Evolutionary conservation across 2,888 invertebrate genomes (phyloP), one percentile per base, ranked within the genome.

Genomic region (Ametastegia equiseti): DNA sequence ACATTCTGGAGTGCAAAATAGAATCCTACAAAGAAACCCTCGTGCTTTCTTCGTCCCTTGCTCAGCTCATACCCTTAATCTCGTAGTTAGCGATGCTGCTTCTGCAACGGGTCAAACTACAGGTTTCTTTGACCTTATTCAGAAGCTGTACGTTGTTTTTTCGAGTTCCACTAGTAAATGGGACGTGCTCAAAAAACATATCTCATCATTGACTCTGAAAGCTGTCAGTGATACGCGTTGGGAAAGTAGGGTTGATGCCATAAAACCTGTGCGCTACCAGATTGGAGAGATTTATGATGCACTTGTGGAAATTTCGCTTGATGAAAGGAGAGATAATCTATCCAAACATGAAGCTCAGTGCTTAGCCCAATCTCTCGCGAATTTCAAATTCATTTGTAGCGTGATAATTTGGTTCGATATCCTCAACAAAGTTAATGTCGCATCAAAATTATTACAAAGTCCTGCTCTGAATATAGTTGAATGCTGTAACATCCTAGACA

Each of bases 171-270:
- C 84, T 19, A 83, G 82, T 78, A 81, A 83, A 50, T 86, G 85
- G 83, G 79, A 80, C 13, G 23, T 85, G 19, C 79, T 84, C 39
- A 81, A 80, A 73, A 83, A 82, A 79, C 63, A 85, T 39, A 80
- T 85, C 57, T 27, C 50, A 65, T 77, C 63, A 80, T 82, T 85
- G 54, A 85, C 83, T 33, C 75, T 85, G 45, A 86, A 86, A 81
- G 83, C 84, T 67, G 42, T 85, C 36, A 81, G 83, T 81, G 81
- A 83, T 45, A 86, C 84, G 39, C 80, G 84, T 75, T 85, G 86
- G 86, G 80, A 80, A 79, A 84, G 83, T 80, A 81, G 83, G 57
- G 82, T 86, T 81, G 82, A 85, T 47, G 85, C 84, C 33, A 63
- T 85, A 42, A 84, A 84, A 78, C 83, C 85, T 36, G 65, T 86